Percentiles rank a stretch among this genome's conserved stretches.
Conservation (phyloP, 2,888 invertebrate genomes). For the Leptopilina syphax region DNA sequence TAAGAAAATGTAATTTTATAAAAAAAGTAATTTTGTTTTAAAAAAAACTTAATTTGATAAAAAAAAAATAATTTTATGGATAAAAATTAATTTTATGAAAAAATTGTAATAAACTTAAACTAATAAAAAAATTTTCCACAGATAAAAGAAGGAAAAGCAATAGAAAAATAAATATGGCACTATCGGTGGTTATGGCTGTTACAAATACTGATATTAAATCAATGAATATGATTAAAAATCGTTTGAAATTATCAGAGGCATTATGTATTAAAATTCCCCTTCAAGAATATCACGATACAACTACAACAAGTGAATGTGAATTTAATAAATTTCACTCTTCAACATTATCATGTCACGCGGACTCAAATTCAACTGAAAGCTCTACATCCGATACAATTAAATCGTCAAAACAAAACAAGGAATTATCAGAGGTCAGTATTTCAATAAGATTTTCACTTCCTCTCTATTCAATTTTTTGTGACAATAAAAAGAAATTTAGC, state of each 20-base stretch:
- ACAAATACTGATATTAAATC: neutral
- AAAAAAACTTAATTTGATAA: too few relatives aligned
- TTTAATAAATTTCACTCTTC: conserved; percentile 79
- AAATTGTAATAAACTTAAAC: neutral
- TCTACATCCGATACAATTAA: neutral
- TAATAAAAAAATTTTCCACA: neutral
- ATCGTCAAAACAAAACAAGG: neutral
- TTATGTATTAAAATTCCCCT: neutral
- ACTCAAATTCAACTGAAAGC: conserved; percentile 50
- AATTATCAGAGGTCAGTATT: neutral
- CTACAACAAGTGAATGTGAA: conserved; percentile 81
- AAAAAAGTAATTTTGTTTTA: too few relatives aligned
- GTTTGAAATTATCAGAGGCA: neutral
- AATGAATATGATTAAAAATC: neutral
- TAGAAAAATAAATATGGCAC: conserved; percentile 8
- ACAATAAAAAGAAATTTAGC: too few relatives aligned
- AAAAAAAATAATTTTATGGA: too few relatives aligned
- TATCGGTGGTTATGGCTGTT: neutral
- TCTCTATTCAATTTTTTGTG: neutral
- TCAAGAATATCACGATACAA: conserved; percentile 74
- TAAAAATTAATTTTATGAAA: neutral
- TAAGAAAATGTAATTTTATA: too few relatives aligned
- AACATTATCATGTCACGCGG: conserved; percentile 60
- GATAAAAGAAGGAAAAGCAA: neutral
- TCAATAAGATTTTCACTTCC: neutral